Percentiles rank a stretch among this genome's conserved stretches.
phyloP scores from a whole-genome alignment of 2,888 invertebrate genomes.

The Netelia virgata region DNA sequence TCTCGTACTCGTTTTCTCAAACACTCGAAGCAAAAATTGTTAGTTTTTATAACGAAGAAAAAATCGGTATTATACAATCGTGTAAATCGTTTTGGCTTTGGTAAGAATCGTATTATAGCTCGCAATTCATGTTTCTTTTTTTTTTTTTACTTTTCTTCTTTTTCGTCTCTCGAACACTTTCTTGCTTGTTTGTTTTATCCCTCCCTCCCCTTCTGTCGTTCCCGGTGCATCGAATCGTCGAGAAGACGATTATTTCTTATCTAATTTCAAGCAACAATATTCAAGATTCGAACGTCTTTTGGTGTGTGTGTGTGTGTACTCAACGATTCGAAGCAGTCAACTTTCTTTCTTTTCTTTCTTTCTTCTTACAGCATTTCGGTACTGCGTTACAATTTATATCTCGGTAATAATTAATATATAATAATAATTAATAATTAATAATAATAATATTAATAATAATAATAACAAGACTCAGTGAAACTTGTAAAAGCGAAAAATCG shows the following conservation, averaged over 20 bases:
- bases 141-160: constrained; percentile 33
- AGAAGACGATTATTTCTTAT: constrained; percentile 1
- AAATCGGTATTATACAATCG: constrained; percentile 62
- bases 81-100: constrained; percentile 70
- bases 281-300: constrained; percentile 44
- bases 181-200: constrained; percentile 20
- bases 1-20: constrained; percentile 42
- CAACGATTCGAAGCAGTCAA: constrained; percentile 61
- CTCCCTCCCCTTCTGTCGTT: constrained; percentile 25
- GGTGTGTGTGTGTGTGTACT: constrained; percentile 41
- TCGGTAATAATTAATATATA: constrained; percentile 46
- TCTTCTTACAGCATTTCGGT: constrained; percentile 1
- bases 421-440: constrained; percentile 43
- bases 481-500: constrained; percentile 62
- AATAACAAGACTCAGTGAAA: constrained; percentile 62
- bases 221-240: constrained; percentile 16
- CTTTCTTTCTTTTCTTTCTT: constrained; percentile 15
- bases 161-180: constrained; percentile 13
- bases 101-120: constrained; percentile 67
- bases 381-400: constrained; percentile 33
- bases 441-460: constrained; percentile 45
- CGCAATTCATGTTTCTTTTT: constrained; percentile 42
- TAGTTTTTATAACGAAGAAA: constrained; percentile 53
- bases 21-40: constrained; percentile 65
- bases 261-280: constrained; percentile 22